These are phyloP conservation scores for Sphenodon punctatus DNA, from an alignment of 2,797 vertebrate species.

Conservation along the genomic window DNA sequence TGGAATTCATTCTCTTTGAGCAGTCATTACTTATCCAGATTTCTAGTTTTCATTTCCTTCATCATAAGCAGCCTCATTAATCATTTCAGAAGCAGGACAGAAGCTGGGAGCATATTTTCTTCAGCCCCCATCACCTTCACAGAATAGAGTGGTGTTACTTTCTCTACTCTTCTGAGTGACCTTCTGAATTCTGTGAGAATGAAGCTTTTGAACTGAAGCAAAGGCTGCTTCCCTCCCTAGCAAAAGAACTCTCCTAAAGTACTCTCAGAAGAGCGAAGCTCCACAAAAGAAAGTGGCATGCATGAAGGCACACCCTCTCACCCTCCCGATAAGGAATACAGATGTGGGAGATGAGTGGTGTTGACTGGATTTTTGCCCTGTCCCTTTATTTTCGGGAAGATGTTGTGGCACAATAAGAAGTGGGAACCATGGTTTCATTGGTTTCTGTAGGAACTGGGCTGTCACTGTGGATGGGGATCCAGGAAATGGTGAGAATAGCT, in stretches of 20 bases:
- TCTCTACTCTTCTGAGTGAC: neutral
- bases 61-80: conserved; percentile 64
- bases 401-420: neutral
- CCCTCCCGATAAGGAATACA: too few species aligned
- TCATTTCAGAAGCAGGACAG: conserved; percentile 59
- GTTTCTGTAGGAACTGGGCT: neutral
- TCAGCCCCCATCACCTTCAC: neutral
- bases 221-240: neutral
- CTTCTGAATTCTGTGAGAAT: neutral
- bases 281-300: neutral
- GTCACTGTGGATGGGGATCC: neutral
- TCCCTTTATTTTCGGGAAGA: neutral
- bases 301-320: too few species aligned
- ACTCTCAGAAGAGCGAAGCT: neutral
- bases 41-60: conserved; percentile 72
- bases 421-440: too few species aligned
- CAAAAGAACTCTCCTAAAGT: neutral
- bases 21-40: conserved; percentile 65
- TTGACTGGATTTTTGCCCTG: neutral
- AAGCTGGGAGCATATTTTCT: conserved; percentile 42
- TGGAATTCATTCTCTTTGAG: conserved; percentile 65
- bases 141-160: conserved; percentile 13
- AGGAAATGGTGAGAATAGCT: neutral
- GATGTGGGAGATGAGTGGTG: too few species aligned
- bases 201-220: neutral